Evolutionary conservation across 2,797 vertebrate genomes (phyloP).

Genomic region (Acanthis flammea): DNA sequence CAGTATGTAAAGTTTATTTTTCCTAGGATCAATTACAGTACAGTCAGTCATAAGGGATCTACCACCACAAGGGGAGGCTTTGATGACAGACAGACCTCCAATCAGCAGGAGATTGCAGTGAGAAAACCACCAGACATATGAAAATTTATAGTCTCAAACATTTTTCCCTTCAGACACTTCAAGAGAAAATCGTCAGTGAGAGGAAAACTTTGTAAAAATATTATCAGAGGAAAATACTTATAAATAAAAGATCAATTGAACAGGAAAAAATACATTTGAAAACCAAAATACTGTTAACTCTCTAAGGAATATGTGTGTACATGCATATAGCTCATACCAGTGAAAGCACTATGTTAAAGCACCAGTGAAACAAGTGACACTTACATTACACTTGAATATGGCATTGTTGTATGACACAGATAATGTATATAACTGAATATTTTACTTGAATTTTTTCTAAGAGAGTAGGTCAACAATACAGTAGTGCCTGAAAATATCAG

Average conservation of each 20-base stretch:
- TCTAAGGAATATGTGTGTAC: background rate
- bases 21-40: background rate
- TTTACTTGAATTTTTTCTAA: background rate
- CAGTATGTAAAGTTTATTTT: background rate
- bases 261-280: background rate
- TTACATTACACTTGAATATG: background rate
- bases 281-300: background rate
- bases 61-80: background rate
- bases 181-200: background rate
- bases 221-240: background rate
- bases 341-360: background rate
- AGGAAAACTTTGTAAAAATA: background rate
- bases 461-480: background rate
- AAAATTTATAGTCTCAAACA: background rate
- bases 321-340: background rate
- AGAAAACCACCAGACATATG: background rate
- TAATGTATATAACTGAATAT: background rate
- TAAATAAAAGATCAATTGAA: background rate
- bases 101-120: background rate
- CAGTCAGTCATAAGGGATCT: background rate
- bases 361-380: accelerated
- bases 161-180: background rate
- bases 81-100: background rate
- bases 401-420: background rate
- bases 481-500: background rate